phyloP scores from a whole-genome alignment of 2,888 invertebrate genomes.

The Pachliopta kotzebuea region DNA sequence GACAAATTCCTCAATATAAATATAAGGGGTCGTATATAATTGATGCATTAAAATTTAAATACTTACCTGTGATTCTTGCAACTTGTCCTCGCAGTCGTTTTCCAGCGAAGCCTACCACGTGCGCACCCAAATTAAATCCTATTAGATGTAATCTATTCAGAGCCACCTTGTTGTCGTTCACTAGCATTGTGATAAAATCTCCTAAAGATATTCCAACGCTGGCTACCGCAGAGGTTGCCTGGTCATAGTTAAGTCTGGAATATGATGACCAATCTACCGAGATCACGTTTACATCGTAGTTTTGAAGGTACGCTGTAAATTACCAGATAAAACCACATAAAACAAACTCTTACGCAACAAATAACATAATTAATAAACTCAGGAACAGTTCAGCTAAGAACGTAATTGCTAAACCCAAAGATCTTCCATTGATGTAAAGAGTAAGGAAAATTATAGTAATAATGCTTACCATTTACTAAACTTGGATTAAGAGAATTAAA shows the following conservation, averaged over 20 bases:
- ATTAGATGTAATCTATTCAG: slow-evolving; percentile 45
- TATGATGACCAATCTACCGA: slow-evolving; percentile 54
- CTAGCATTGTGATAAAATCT: slow-evolving; percentile 37
- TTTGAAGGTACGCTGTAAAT: slow-evolving; percentile 41
- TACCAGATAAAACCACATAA: not conserved
- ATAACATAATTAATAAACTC: too few species aligned
- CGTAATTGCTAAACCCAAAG: not conserved
- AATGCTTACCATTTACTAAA: slow-evolving; percentile 34
- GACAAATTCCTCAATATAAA: too few species aligned
- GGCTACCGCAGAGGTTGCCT: slow-evolving; percentile 43
- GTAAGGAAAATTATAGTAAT: not conserved
- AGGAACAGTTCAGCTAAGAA: not conserved
- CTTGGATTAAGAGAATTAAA: slow-evolving; percentile 32
- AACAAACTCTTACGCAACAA: not conserved
- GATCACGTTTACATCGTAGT: slow-evolving; percentile 45
- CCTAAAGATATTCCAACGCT: slow-evolving; percentile 42
- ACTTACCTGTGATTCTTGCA: slow-evolving; percentile 57
- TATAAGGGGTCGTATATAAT: too few species aligned
- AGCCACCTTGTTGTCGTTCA: slow-evolving; percentile 28
- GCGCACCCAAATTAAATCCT: slow-evolving; percentile 59
- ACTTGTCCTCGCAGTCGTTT: slow-evolving; percentile 38
- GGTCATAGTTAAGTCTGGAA: slow-evolving; percentile 42
- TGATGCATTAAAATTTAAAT: not conserved
- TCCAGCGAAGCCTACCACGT: slow-evolving; percentile 51
- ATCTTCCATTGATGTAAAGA: not conserved